Base-by-base conservation (phyloP, 2,888 invertebrate species). In the Oscheius sp. region DNA sequence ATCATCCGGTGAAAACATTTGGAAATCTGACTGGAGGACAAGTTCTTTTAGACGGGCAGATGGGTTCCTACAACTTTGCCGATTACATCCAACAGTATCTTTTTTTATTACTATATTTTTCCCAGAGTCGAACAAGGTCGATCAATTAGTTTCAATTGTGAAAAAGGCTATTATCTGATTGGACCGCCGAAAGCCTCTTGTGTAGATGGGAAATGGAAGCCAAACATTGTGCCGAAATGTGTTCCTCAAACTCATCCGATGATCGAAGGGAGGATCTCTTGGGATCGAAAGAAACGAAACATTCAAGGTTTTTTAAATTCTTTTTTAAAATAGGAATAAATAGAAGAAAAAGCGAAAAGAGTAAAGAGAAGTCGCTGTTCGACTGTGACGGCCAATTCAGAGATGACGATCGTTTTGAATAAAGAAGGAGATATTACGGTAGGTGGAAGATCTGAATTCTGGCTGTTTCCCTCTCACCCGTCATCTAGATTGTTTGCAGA, bases 41-140 rank as follows among this genome's bases (percentile, higher is more conserved):
- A 68, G 87, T 88, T 12, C 78, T 87, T 64, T 75, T 88, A 34
- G 87, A 87, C 66, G 88, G 88, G 8, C 79, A 85, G 64, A 86
- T 87, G 69, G 88, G 88, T 37, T 86, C 87, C 57, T 89, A 89
- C 78, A 86, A 87, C 68, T 89, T 89, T 81, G 84, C 87, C 25
- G 79, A 84, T 12, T 89, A 89, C 77, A 88, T 89, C 61, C 78
- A 80, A 33, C 73, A 75, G 66, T 69, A 15, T 37, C 39, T 31
- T n/a, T 15, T 5, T 12, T 42, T 67, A n/a, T n/a, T n/a, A n/a
- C n/a, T n/a, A n/a, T n/a, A n/a, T n/a, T n/a, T n/a, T n/a, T n/a
- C n/a, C n/a, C 27, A 67, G 80, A 42, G 85, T 83, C 8, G 83
- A 83, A 46, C 84, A 86, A 71, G 86, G 86, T 1, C 69, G 86